A percentile compares a stretch with the other conserved stretches of the same genome.
Conservation (phyloP, 2,888 invertebrate species). For the Ormyrus pomaceus region DNA sequence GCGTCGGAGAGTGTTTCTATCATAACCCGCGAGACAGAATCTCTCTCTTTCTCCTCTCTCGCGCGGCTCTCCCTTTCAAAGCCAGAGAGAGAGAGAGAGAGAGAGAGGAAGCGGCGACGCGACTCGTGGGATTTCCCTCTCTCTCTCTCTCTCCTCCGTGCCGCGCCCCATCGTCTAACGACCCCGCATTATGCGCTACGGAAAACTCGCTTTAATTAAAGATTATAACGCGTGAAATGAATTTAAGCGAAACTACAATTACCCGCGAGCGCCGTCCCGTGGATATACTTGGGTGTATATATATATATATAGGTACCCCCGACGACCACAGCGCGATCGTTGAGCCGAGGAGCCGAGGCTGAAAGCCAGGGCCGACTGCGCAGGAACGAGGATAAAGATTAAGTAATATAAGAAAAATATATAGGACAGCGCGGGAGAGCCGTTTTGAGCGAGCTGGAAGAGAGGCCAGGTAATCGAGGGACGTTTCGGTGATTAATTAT, state of each 20-base stretch:
- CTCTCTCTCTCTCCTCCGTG: slow-evolving; percentile 39
- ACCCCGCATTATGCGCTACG: slow-evolving; percentile 66
- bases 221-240: slow-evolving; percentile 71
- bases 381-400: slow-evolving; percentile 31
- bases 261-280: neutral
- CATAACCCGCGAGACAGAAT: no score
- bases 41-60: neutral
- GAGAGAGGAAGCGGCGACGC: slow-evolving; percentile 16
- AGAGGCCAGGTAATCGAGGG: neutral
- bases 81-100: no score
- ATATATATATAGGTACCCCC: no score
- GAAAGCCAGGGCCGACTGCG: neutral
- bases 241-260: slow-evolving; percentile 63
- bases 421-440: neutral
- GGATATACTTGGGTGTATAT: no score
- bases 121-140: slow-evolving; percentile 57
- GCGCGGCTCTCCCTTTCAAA: no score
- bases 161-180: slow-evolving; percentile 63
- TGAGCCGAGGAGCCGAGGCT: slow-evolving; percentile 18
- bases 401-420: slow-evolving; percentile 36
- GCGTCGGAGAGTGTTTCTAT: no score
- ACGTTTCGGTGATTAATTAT: slow-evolving; percentile 47
- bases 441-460: no score
- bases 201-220: slow-evolving; percentile 70
- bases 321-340: slow-evolving; percentile 15